phyloP scores from a whole-genome alignment of 2,113 vertebrate genomes.

The Silurus glanis region DNA sequence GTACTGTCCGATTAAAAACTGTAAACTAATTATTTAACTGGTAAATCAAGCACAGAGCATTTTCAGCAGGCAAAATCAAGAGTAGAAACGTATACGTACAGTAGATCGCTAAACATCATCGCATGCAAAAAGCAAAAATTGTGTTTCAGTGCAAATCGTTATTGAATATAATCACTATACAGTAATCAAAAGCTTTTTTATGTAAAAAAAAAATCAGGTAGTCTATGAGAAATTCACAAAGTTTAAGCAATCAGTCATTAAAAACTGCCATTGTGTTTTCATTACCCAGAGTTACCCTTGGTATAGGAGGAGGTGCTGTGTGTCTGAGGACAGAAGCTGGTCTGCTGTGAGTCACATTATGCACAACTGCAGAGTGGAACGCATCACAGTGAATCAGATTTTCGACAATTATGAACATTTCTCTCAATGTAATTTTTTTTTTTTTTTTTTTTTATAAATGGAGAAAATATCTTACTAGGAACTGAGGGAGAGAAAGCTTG shows the following conservation, averaged over 20 bases:
- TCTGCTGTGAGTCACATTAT: constrained; percentile 64
- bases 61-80: background rate
- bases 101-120: background rate
- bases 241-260: background rate
- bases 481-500: background rate
- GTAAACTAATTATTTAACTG: constrained; percentile 2
- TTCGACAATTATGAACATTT: background rate
- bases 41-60: background rate
- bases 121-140: background rate
- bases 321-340: constrained; percentile 29
- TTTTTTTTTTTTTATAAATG: background rate
- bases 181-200: background rate
- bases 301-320: constrained; percentile 35
- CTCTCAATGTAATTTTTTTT: background rate
- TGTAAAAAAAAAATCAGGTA: background rate
- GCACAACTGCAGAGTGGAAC: constrained; percentile 57
- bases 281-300: constrained; percentile 69
- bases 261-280: background rate
- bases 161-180: background rate
- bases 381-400: background rate
- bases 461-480: constrained; percentile 61
- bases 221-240: background rate
- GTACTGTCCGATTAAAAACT: background rate
- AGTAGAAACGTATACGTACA: background rate
- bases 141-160: background rate